phyloP scores from a whole-genome alignment of 1,140 invertebrate genomes.

The Pantala flavescens region DNA sequence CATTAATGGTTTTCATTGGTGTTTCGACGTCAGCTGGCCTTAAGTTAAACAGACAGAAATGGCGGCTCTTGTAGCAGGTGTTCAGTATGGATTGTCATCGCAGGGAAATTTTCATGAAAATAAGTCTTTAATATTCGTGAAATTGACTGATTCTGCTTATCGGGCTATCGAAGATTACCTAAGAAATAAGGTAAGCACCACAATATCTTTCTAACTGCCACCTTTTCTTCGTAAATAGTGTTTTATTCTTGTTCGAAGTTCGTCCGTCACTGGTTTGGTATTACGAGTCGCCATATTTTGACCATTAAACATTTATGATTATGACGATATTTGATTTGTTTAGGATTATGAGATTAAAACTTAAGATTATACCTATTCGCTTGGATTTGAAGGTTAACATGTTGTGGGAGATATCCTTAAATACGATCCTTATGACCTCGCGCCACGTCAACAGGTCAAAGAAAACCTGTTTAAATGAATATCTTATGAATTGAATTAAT shows the following conservation, averaged over 20 bases:
- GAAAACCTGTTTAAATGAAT: neutral
- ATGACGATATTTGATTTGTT: no score
- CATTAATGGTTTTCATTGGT: constrained; percentile 3
- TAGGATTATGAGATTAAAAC: no score
- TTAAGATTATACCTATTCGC: no score
- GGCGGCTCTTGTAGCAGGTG: constrained; percentile 87
- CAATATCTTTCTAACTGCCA: constrained; percentile 26
- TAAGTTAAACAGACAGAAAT: constrained; percentile 51
- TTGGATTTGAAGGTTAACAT: neutral
- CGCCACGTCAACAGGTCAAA: constrained; percentile 7
- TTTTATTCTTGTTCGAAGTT: neutral
- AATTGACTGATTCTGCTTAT: constrained; percentile 85
- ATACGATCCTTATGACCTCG: neutral
- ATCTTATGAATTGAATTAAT: no score
- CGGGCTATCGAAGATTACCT: constrained; percentile 83
- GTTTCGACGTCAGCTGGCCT: constrained; percentile 10
- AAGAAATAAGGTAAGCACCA: constrained; percentile 64
- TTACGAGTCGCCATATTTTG: constrained; percentile 21
- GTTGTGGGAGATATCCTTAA: neutral
- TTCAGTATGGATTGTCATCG: constrained; percentile 89
- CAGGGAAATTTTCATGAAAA: constrained; percentile 71
- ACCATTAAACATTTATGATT: neutral
- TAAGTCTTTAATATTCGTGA: constrained; percentile 86
- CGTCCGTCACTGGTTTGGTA: neutral
- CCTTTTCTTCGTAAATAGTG: neutral